phyloP scores from a whole-genome alignment of 2,888 invertebrate genomes.

The Himalopsyche tibetana region DNA sequence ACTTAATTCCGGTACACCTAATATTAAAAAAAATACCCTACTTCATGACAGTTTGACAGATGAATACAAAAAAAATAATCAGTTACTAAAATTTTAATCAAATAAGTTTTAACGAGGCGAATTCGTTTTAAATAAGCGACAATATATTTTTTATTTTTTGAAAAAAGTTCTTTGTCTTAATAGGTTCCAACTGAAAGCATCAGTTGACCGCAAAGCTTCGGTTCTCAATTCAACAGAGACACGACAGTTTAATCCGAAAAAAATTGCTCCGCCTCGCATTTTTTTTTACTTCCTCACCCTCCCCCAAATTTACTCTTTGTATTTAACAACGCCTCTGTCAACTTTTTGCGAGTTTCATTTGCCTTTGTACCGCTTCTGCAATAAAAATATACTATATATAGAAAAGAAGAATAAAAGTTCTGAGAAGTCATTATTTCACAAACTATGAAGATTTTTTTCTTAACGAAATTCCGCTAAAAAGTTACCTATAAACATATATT shows the following conservation, averaged over 20 bases:
- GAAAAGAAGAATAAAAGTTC: neutral
- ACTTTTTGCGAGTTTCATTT: neutral
- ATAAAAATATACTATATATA: constrained; percentile 24
- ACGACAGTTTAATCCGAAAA: constrained; percentile 5
- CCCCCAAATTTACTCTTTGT: neutral
- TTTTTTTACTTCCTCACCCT: neutral
- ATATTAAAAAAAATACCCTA: too few relatives aligned
- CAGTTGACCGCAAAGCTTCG: neutral
- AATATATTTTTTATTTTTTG: too few relatives aligned
- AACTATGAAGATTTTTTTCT: too few relatives aligned
- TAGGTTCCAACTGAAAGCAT: neutral
- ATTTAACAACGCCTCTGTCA: neutral
- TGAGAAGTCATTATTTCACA: neutral
- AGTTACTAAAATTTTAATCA: too few relatives aligned
- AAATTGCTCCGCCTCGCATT: neutral
- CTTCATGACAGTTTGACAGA: too few relatives aligned
- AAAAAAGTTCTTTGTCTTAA: neutral
- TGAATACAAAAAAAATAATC: too few relatives aligned
- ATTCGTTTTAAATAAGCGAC: too few relatives aligned
- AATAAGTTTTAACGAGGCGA: too few relatives aligned
- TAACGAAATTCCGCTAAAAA: too few relatives aligned
- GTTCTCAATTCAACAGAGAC: constrained; percentile 10
- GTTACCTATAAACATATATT: too few relatives aligned
- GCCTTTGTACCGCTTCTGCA: neutral
- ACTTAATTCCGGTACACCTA: too few relatives aligned